Conservation (phyloP, 2,113 vertebrate genomes). For the Porphyrio hochstetteri region DNA sequence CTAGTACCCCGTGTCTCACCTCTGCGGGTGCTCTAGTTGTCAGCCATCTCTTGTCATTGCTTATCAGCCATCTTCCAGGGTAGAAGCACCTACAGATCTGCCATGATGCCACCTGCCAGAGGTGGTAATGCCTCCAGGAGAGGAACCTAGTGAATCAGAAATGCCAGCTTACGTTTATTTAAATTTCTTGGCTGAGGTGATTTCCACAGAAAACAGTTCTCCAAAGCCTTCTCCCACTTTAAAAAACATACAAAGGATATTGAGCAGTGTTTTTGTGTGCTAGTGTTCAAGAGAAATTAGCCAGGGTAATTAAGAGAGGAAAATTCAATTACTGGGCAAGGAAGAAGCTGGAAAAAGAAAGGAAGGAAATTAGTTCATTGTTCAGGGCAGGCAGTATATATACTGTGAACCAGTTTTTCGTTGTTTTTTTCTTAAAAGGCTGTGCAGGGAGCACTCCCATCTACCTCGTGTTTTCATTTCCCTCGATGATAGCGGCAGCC, state of each 20-base stretch:
- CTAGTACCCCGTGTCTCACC: background rate
- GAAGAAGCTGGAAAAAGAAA: background rate
- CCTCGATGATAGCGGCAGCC: fast-evolving
- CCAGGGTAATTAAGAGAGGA: background rate
- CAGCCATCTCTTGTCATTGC: background rate
- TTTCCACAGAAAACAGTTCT: background rate
- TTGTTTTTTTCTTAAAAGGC: background rate
- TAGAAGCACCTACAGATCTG: background rate
- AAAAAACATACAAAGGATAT: background rate
- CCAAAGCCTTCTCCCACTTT: background rate
- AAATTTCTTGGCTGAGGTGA: background rate
- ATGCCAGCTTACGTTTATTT: background rate
- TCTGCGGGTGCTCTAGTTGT: background rate
- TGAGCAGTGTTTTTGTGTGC: background rate
- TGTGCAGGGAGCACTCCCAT: background rate
- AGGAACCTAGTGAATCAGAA: background rate
- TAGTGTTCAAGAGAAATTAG: background rate
- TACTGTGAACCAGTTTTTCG: background rate
- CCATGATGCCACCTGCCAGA: background rate
- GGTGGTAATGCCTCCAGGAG: background rate
- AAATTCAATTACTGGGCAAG: conserved; percentile 17
- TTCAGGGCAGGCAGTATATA: background rate
- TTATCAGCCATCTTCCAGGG: background rate
- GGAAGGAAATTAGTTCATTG: conserved; percentile 26
- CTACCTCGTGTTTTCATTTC: background rate